Base-by-base conservation (phyloP, 2,888 invertebrate genomes). In the Bugulina stolonifera region DNA sequence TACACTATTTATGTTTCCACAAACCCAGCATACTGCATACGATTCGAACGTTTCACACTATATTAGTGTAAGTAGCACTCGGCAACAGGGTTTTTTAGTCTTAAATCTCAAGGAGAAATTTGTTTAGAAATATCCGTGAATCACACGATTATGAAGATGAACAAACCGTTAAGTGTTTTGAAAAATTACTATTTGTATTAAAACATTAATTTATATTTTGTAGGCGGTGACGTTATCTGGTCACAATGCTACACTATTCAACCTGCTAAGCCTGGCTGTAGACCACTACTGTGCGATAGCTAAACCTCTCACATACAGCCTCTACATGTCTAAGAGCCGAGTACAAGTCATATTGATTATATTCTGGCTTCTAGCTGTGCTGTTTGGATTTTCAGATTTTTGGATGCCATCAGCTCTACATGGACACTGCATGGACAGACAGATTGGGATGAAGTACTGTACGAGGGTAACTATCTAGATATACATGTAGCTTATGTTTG, bases 201-300 rank as follows among this genome's bases (percentile, higher is more conserved):
- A n/a, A n/a, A n/a, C n/a, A n/a, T n/a, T n/a, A n/a, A n/a, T n/a
- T 3, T 55, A 5, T 25, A 55, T 55, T 14, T 14, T 27, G 69
- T 29, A 70, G 70, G 70, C 52, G 10, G 23, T 43, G 10, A 54
- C 32, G 1, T 18, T 70, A 3, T 29, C 70, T 23, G 43, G 52
- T 3, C 70, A 70, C 23, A 70, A 54, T 54, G 70, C 70, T 5
- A 75, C 74, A 0, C 71, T 76, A n/a, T 72, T 76, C 34, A 76
- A 76, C 73, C 73, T 76, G 35, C 72, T 76, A 71, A 74, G 73
- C 35, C 76, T 76, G 76, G 75, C 76, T 10, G 70, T 75, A 14
- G 76, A 76, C 73, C 76, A 76, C 69, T 75, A 75, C 74, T 69
- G 76, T n/a, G 76, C 76, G 34, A 74, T 76, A 25, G 34, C 74